Percentiles rank a stretch among this genome's conserved stretches.
These are phyloP conservation scores for Lagocephalus sceleratus DNA, from an alignment of 2,797 vertebrate genomes.

Conservation along the genomic window DNA sequence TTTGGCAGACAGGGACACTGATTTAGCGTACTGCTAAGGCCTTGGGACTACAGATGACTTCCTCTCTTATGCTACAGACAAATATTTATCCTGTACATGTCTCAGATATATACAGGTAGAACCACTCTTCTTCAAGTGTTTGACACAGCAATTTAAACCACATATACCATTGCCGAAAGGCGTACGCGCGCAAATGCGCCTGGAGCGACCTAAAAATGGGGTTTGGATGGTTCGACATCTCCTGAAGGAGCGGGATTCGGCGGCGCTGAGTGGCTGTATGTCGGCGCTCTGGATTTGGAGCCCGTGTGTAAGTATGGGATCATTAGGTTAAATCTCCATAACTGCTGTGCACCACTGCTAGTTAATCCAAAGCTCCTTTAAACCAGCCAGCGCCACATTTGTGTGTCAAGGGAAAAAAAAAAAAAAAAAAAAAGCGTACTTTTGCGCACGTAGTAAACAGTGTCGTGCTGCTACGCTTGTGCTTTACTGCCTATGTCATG, in stretches of 20 bases:
- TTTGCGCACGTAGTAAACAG: too few relatives aligned
- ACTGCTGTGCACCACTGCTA: slow-evolving; percentile 45
- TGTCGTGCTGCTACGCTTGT: too few relatives aligned
- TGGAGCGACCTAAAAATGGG: slow-evolving; percentile 1
- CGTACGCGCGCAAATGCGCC: background rate
- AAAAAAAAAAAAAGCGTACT: too few relatives aligned
- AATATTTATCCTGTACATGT: slow-evolving; percentile 55
- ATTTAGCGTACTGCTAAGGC: slow-evolving; percentile 36
- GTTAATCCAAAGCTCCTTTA: slow-evolving; percentile 52
- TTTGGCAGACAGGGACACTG: slow-evolving; percentile 23
- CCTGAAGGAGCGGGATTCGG: slow-evolving; percentile 9
- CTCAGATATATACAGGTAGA: slow-evolving; percentile 26
- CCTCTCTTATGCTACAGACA: slow-evolving; percentile 33
- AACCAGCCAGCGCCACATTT: slow-evolving; percentile 18
- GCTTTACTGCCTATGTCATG: too few relatives aligned
- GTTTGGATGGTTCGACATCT: slow-evolving; percentile 8
- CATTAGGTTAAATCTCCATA: slow-evolving; percentile 60
- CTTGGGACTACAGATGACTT: slow-evolving; percentile 45
- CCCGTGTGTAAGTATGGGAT: slow-evolving; percentile 61
- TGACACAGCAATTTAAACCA: slow-evolving; percentile 5
- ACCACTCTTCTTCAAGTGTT: slow-evolving; percentile 9
- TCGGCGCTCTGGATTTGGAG: slow-evolving; percentile 53
- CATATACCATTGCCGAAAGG: slow-evolving; percentile 8
- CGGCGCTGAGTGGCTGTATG: slow-evolving; percentile 32
- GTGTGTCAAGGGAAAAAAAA: slow-evolving; percentile 9